Evolutionary conservation across 1,140 invertebrate species (phyloP).

Genomic region (Leptestheria dahalacensis): DNA sequence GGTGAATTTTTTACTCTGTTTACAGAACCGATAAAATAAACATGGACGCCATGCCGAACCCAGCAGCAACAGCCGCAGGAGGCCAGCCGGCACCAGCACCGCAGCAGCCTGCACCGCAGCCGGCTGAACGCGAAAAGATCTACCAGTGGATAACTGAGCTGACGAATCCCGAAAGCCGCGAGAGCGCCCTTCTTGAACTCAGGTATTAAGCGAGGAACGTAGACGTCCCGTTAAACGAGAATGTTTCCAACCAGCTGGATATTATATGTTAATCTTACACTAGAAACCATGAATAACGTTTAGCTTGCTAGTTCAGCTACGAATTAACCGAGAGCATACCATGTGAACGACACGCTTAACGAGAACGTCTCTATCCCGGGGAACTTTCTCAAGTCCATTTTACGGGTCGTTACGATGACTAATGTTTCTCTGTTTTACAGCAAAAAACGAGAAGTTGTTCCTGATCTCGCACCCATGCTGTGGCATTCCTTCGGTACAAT

Average conservation of each 20-base stretch:
- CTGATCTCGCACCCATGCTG: slow-evolving; percentile 90
- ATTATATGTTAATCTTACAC: too few relatives aligned
- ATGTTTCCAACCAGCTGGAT: neutral
- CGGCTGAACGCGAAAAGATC: slow-evolving; percentile 63
- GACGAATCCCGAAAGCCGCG: slow-evolving; percentile 79
- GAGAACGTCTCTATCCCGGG: neutral
- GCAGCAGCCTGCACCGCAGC: slow-evolving; percentile 12
- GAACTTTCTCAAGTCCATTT: too few relatives aligned
- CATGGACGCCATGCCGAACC: neutral
- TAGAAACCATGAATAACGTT: too few relatives aligned
- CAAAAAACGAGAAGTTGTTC: slow-evolving; percentile 94
- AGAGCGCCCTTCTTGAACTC: slow-evolving; percentile 87
- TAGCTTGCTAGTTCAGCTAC: too few relatives aligned
- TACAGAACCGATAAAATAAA: neutral
- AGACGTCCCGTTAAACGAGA: neutral
- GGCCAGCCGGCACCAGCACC: too few relatives aligned
- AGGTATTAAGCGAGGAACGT: too few relatives aligned
- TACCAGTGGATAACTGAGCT: slow-evolving; percentile 90
- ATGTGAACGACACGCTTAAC: too few relatives aligned
- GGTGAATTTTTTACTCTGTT: neutral
- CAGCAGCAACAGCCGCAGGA: neutral
- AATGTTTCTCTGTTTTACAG: slow-evolving; percentile 35
- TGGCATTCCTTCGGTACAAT: slow-evolving; percentile 99
- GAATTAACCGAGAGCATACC: too few relatives aligned
- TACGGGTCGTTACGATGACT: neutral